Evolutionary conservation across 2,888 invertebrate genomes (phyloP), one percentile per base, ranked within the genome.

Genomic region (Aporophyla nigra): DNA sequence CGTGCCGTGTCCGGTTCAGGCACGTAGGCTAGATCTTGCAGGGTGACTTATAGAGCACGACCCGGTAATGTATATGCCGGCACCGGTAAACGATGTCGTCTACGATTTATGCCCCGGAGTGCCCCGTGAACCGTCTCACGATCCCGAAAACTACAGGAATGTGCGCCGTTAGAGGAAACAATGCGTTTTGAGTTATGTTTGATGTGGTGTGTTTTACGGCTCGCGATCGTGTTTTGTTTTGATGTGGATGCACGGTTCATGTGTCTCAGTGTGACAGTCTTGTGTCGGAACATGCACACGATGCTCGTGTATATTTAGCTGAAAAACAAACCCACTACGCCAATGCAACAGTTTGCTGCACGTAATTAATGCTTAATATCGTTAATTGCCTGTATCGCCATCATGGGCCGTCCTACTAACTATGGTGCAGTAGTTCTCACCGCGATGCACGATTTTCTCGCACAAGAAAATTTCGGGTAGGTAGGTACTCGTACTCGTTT

Each of bases 31-130:
- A 81, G 82, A 85, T 83, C 85, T 84, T 71, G 76, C 68, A 46
- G 73, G 81, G 75, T 87, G 85, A 91, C 87, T 91, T 91, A 90
- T 88, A 84, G 89, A 80, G 63, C 91, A 92, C 91, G 90, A 90
- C 81, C 87, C 63, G 71, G 78, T 86, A 89, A 91, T 88, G 86
- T 90, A 90, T 87, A 86, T 74, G 83, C 82, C 83, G 78, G 86
- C 76, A 72, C 78, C 83, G 85, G 89, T 92, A 89, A 88, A 88
- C 78, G 84, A 89, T 87, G 85, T 90, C 88, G 82, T 87, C 88
- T 80, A 83, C 87, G 86, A 90, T 90, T 89, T 89, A 87, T 88
- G 75, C 71, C 78, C 70, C 59, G 71, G 65, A 72, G 78, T 80
- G 85, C 78, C 83, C 83, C 82, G 73, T 90, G 87, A 90, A 88